Conservation (phyloP, 2,113 vertebrate species). For the Lipophrys pholis region DNA sequence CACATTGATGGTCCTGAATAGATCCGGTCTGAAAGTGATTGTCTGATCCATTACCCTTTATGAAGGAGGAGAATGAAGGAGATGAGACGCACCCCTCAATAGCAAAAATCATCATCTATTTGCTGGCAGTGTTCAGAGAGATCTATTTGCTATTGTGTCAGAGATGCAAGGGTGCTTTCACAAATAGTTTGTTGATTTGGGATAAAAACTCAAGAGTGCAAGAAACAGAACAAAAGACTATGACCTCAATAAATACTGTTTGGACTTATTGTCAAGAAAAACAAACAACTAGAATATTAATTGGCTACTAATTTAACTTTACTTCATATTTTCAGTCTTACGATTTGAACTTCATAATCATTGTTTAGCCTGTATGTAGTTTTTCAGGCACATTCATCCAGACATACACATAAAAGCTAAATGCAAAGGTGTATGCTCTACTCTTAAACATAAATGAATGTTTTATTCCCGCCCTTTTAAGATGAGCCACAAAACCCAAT, state of each 20-base stretch:
- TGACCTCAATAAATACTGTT: neutral
- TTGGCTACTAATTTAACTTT: too few species aligned
- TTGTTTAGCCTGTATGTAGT: neutral
- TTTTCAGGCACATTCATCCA: neutral
- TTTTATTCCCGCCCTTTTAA: too few species aligned
- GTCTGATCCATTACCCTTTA: constrained; percentile 82
- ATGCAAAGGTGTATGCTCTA: too few species aligned
- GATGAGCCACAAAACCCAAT: too few species aligned
- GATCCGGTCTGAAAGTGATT: constrained; percentile 79
- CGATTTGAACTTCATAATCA: neutral
- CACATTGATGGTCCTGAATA: constrained; percentile 80
- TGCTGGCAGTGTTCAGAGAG: constrained; percentile 35
- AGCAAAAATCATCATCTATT: constrained; percentile 64
- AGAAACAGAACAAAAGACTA: neutral
- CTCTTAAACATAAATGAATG: too few species aligned
- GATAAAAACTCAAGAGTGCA: constrained; percentile 27
- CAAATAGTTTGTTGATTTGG: constrained; percentile 36
- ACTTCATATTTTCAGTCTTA: too few species aligned
- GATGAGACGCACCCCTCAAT: constrained; percentile 51
- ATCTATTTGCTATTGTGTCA: constrained; percentile 51
- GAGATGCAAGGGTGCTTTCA: constrained; percentile 17
- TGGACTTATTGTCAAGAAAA: too few species aligned
- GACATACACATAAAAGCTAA: neutral
- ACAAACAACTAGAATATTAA: too few species aligned
- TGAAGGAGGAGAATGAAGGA: constrained; percentile 68